Conservation (phyloP, 2,888 invertebrate species). For the Malthinus flaveolus region DNA sequence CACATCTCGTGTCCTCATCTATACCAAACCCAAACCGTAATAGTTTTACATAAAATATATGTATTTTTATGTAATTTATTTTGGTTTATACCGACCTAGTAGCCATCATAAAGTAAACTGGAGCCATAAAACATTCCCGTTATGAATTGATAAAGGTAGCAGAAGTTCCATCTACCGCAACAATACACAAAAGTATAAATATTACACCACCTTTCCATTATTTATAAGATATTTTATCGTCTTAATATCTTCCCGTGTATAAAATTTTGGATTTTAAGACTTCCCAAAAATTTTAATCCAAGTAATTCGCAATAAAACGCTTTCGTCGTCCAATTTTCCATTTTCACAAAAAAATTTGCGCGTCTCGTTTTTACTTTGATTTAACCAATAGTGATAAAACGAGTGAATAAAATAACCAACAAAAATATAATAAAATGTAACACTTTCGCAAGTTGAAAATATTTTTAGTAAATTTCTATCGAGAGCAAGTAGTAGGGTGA, state of each 20-base stretch:
- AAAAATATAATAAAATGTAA: too few species aligned
- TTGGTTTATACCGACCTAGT: background rate
- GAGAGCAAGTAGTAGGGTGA: conserved; percentile 1
- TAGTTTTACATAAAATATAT: too few species aligned
- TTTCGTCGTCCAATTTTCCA: too few species aligned
- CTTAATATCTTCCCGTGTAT: conserved; percentile 1
- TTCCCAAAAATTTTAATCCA: too few species aligned
- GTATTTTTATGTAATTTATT: background rate
- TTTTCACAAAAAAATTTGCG: too few species aligned
- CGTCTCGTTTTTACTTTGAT: too few species aligned
- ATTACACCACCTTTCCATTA: conserved; percentile 5
- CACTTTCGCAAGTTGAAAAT: background rate
- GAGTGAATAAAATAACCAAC: too few species aligned
- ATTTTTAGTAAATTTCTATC: conserved; percentile 7
- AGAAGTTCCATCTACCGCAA: conserved; percentile 7
- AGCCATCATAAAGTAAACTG: conserved; percentile 4
- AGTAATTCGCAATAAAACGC: too few species aligned
- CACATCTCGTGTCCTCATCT: too few species aligned
- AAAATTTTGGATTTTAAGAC: background rate
- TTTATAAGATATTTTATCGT: conserved; percentile 7
- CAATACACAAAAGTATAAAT: conserved; percentile 6
- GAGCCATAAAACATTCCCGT: conserved; percentile 4
- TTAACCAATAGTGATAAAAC: too few species aligned
- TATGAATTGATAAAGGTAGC: conserved; percentile 8
- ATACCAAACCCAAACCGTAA: too few species aligned